Conservation (phyloP, 2,113 vertebrate species). For the Xenopus laevis region DNA sequence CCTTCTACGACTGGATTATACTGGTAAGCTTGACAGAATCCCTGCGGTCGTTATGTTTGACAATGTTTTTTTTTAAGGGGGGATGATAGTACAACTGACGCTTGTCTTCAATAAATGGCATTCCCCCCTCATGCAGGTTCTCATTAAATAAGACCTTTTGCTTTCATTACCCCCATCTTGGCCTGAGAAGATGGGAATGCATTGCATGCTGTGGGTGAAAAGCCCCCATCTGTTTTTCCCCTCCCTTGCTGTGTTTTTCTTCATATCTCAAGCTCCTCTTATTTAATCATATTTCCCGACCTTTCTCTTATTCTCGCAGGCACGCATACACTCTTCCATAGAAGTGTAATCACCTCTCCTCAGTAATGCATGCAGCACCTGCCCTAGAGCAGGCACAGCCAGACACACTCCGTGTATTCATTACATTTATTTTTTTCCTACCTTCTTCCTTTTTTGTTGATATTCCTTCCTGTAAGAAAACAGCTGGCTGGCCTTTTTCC, state of each 20-base stretch:
- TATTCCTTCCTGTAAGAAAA: constrained; percentile 6
- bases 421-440: constrained; percentile 10
- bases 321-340: neutral
- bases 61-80: no score
- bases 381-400: constrained; percentile 10
- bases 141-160: no score
- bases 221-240: constrained; percentile 22
- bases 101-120: neutral
- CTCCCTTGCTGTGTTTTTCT: neutral
- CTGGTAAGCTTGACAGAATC: no score
- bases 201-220: constrained; percentile 9
- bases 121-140: neutral
- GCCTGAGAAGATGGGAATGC: neutral
- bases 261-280: constrained; percentile 17
- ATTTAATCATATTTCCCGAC: constrained; percentile 25
- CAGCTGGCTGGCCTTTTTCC: neutral
- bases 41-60: no score
- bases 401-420: neutral
- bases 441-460: neutral
- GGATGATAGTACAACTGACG: no score
- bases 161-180: neutral
- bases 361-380: constrained; percentile 27
- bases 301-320: neutral
- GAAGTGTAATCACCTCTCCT: constrained; percentile 6
- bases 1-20: no score